phyloP scores from a whole-genome alignment of 2,888 invertebrate species.

The Serripes groenlandicus region DNA sequence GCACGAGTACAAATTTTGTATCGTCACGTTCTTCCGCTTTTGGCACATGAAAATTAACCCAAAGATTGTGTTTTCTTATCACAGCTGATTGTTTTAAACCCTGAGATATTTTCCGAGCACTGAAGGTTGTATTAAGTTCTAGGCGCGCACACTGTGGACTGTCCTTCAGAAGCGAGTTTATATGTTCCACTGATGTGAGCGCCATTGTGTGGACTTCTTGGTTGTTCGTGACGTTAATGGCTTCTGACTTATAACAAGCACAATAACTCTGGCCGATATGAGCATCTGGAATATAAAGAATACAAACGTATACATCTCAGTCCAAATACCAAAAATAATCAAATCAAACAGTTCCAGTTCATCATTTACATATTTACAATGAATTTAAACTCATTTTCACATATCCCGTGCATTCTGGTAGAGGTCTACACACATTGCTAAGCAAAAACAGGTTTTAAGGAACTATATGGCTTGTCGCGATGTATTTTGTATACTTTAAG shows the following conservation, averaged over 20 bases:
- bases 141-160: slow-evolving; percentile 89
- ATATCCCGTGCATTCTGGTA: too few relatives aligned
- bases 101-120: slow-evolving; percentile 32
- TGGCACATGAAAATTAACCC: slow-evolving; percentile 89
- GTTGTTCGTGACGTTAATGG: slow-evolving; percentile 37
- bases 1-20: slow-evolving; percentile 41
- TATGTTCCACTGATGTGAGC: slow-evolving; percentile 72
- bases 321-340: too few relatives aligned
- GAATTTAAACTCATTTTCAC: too few relatives aligned
- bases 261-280: slow-evolving; percentile 98
- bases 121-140: slow-evolving; percentile 76
- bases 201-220: slow-evolving; percentile 30
- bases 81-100: slow-evolving; percentile 22
- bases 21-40: slow-evolving; percentile 87
- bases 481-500: too few relatives aligned
- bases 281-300: slow-evolving; percentile 90
- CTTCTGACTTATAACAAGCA: slow-evolving; percentile 93
- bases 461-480: too few relatives aligned
- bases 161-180: slow-evolving; percentile 35
- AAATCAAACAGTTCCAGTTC: too few relatives aligned
- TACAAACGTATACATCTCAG: too few relatives aligned
- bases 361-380: too few relatives aligned
- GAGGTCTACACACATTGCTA: too few relatives aligned
- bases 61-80: slow-evolving; percentile 31
- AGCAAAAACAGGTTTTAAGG: too few relatives aligned